Conservation (phyloP, 2,113 vertebrate species). For the Pollachius pollachius region DNA sequence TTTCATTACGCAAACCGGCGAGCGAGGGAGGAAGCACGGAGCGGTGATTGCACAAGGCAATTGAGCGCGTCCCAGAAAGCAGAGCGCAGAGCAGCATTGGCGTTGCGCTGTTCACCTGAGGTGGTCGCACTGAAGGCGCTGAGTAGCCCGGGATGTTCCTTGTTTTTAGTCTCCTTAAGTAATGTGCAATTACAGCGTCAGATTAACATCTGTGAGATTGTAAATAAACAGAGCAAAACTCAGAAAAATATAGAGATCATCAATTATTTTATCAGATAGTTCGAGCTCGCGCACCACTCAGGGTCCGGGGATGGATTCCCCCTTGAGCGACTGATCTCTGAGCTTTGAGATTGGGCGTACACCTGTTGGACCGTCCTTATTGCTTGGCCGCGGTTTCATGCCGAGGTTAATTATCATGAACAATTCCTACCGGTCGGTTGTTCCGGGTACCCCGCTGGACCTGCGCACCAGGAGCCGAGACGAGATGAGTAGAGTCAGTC, state of each 20-base stretch:
- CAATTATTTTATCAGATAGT: not conserved
- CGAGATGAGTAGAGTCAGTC: constrained; percentile 24
- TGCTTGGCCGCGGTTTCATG: constrained; percentile 36
- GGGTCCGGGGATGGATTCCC: constrained; percentile 16
- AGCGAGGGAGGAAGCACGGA: constrained; percentile 35
- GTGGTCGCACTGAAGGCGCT: too few relatives aligned
- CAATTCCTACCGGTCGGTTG: constrained; percentile 49
- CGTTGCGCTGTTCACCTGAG: constrained; percentile 17
- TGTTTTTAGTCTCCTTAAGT: too few relatives aligned
- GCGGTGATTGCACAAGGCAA: constrained; percentile 1
- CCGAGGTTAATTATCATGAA: constrained; percentile 72
- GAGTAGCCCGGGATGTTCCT: too few relatives aligned
- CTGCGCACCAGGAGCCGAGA: constrained; percentile 59
- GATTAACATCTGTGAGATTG: too few relatives aligned
- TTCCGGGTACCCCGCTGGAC: constrained; percentile 67
- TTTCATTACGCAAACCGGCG: too few relatives aligned
- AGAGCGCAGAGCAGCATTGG: constrained; percentile 25
- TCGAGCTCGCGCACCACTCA: constrained; percentile 30
- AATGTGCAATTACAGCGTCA: too few relatives aligned
- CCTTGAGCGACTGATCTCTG: constrained; percentile 10
- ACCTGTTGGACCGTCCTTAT: not conserved
- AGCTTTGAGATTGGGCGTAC: constrained; percentile 2
- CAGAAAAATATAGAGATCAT: too few relatives aligned
- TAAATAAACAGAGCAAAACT: too few relatives aligned
- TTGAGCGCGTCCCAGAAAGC: constrained; percentile 35